Base-by-base conservation (phyloP, 2,888 invertebrate genomes). In the Congeria kusceri region DNA sequence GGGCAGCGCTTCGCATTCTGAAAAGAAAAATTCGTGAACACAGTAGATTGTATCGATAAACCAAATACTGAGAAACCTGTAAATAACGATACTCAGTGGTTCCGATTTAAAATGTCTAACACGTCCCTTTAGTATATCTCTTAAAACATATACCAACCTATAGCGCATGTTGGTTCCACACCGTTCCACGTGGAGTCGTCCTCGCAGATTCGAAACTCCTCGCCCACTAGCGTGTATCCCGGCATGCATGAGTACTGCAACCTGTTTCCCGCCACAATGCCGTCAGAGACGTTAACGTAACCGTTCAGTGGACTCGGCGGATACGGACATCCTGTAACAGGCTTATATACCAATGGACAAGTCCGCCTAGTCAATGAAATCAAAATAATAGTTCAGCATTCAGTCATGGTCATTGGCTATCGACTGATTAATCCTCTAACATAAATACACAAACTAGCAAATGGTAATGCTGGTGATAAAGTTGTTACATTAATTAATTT, bases 181-280 rank as follows among this genome's bases (percentile, higher is more conserved):
- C 67, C 70, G 53, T 63, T 77, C 77, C 77, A 81, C 5, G 28
- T 39, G 4, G 47, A 32, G 58, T 67, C 58, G 28, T 61, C 20
- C 47, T 68, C 64, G 65, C 77, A 80, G 29, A 53, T 49, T n/a
- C 77, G 62, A 18, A 62, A 59, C 0, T 58, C 27, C 23, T 61
- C 71, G 32, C 82, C 82, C n/a, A 67, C 56, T 5, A 81, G 53
- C 1, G 71, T 49, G 39, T 71, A 77, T 5, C 75, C 75, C 15
- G 23, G 29, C 56, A 77, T 57, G 71, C 81, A 81, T 0, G 67
- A 39, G 56, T 77, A 81, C 23, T 57, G 44, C 13, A 73, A 61
- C 9, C 39, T 63, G 39, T 77, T 68, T 23, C 77, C 80, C 15
- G 65, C 69, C n/a, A 70, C 73, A 15, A 62, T 67, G 2, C 69